phyloP scores from a whole-genome alignment of 2,113 vertebrate genomes.

The Varanus salvator region DNA sequence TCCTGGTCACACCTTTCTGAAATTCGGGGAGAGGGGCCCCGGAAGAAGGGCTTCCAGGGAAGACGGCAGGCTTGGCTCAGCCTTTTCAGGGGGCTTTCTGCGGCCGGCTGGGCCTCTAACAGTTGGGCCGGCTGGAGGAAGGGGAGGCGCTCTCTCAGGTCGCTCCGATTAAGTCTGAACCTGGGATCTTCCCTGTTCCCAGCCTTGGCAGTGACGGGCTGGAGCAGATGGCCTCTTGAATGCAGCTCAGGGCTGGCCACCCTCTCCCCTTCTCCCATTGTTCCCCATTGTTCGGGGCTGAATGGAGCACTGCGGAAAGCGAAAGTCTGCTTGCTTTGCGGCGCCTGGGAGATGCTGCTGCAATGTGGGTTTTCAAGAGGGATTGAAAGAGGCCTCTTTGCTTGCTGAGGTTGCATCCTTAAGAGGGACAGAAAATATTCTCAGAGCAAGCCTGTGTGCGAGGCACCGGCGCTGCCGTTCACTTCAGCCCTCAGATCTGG shows the following conservation, averaged over 20 bases:
- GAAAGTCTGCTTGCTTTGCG: constrained; percentile 60
- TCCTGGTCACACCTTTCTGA: not conserved
- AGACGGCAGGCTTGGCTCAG: not conserved
- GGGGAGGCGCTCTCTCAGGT: constrained; percentile 66
- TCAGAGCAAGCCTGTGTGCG: not conserved
- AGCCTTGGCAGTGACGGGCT: constrained; percentile 74
- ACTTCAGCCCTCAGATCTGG: not conserved
- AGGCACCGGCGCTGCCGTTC: not conserved
- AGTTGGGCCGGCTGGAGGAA: constrained; percentile 65
- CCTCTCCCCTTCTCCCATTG: constrained; percentile 76
- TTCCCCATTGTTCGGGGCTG: constrained; percentile 73
- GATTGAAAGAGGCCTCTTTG: not conserved
- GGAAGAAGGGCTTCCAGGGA: not conserved
- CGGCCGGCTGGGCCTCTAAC: constrained; percentile 70
- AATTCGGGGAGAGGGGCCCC: not conserved
- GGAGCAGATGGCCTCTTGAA: constrained; percentile 82
- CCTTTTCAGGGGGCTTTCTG: constrained; percentile 62
- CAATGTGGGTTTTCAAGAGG: constrained; percentile 52
- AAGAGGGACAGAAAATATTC: constrained; percentile 5
- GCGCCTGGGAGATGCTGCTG: constrained; percentile 52
- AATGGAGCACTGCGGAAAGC: constrained; percentile 77
- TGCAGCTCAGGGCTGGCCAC: constrained; percentile 73
- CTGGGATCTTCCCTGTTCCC: constrained; percentile 75
- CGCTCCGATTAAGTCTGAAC: constrained; percentile 73
- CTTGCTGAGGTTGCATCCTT: constrained; percentile 19